Conservation (phyloP, 2,888 invertebrate species). For the Xylota segnis region DNA sequence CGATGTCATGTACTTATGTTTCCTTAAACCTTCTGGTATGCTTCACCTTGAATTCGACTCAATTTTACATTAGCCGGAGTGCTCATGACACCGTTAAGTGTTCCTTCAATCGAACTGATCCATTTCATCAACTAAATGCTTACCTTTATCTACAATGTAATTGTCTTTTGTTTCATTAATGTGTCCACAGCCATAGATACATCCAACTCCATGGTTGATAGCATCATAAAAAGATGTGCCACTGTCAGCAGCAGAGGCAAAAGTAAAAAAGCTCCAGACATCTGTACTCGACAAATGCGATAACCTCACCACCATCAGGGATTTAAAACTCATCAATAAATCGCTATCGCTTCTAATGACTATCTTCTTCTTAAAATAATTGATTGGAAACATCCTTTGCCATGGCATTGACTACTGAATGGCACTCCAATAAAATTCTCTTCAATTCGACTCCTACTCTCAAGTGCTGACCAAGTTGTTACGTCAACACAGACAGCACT, state of each 20-base stretch:
- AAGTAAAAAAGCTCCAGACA: slow-evolving; percentile 8
- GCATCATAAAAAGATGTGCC: neutral
- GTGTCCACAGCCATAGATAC: neutral
- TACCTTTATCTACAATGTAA: neutral
- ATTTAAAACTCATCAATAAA: slow-evolving; percentile 52
- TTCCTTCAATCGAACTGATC: neutral
- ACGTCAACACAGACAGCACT: slow-evolving; percentile 43
- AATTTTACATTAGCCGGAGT: neutral
- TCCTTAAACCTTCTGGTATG: neutral
- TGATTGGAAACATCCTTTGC: slow-evolving; percentile 47
- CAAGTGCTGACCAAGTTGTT: slow-evolving; percentile 18
- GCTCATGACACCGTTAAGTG: neutral
- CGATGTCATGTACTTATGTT: neutral
- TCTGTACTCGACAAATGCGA: slow-evolving; percentile 6
- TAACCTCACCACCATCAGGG: slow-evolving; percentile 10
- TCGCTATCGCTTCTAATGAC: slow-evolving; percentile 30
- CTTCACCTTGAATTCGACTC: neutral
- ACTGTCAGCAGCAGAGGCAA: neutral
- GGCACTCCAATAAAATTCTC: slow-evolving; percentile 75
- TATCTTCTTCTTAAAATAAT: slow-evolving; percentile 40
- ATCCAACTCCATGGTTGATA: neutral
- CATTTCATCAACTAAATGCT: slow-evolving; percentile 2
- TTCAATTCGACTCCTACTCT: slow-evolving; percentile 17
- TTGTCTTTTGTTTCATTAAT: slow-evolving; percentile 2
- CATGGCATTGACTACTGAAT: slow-evolving; percentile 36